Conservation (phyloP, 2,797 vertebrate species). For the Oryzias sinensis region DNA sequence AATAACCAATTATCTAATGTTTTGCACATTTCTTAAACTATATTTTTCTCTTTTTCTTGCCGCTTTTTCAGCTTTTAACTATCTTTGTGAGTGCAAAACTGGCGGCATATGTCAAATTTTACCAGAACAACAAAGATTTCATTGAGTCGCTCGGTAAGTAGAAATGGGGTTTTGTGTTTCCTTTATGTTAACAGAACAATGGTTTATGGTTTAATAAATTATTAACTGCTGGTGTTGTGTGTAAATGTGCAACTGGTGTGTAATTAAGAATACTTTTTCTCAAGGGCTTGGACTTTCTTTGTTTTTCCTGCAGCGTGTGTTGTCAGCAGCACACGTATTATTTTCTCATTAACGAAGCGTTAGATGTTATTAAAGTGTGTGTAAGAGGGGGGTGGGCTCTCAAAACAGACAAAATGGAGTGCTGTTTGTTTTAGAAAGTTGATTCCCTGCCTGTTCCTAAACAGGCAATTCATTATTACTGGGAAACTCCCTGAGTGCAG, state of each 20-base stretch:
- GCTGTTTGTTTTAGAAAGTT: constrained; percentile 67
- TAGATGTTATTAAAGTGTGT: constrained; percentile 60
- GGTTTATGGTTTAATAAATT: not conserved
- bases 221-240: not conserved
- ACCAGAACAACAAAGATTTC: constrained; percentile 99
- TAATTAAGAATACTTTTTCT: not conserved
- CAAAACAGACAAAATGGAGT: constrained; percentile 52
- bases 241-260: not conserved
- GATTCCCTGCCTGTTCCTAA: constrained; percentile 53
- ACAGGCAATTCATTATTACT: constrained; percentile 50
- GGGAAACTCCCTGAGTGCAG: constrained; percentile 66
- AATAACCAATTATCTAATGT: not conserved
- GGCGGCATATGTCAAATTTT: constrained; percentile 94
- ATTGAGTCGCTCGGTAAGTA: constrained; percentile 98
- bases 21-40: not conserved
- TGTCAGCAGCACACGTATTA: constrained; percentile 53
- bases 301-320: constrained; percentile 59
- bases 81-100: constrained; percentile 98
- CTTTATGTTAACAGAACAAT: not conserved
- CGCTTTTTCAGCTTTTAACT: constrained; percentile 88
- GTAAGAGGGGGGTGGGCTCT: constrained; percentile 54
- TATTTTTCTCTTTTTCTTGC: constrained; percentile 20
- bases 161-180: not conserved
- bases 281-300: not conserved
- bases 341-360: constrained; percentile 34